Conservation (phyloP, 2,113 vertebrate genomes). For the Grus americana region DNA sequence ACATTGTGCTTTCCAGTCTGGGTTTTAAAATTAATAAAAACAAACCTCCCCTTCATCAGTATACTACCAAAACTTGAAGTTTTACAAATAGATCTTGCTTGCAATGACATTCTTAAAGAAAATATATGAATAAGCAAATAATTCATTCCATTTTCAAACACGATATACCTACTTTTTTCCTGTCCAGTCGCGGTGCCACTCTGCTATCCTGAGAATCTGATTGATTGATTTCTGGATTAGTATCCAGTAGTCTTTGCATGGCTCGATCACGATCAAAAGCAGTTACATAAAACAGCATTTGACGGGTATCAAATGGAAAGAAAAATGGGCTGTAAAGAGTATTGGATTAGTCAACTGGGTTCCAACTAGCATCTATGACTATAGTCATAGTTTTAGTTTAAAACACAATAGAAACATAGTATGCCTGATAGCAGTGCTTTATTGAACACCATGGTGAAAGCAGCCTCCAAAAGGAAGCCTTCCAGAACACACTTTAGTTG, state of each 20-base stretch:
- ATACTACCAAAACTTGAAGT: neutral
- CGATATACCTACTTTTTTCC: conserved; percentile 89
- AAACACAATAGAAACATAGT: neutral
- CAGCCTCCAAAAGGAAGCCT: neutral
- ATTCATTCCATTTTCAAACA: neutral
- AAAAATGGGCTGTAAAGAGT: conserved; percentile 90
- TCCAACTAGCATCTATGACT: neutral
- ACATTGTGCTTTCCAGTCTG: rapidly evolving
- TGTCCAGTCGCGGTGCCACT: conserved; percentile 95
- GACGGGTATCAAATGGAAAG: conserved; percentile 98
- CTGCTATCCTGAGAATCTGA: conserved; percentile 99
- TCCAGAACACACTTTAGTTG: neutral
- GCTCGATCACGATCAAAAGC: conserved; percentile 98
- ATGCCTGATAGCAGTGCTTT: neutral
- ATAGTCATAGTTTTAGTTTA: neutral
- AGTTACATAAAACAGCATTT: conserved; percentile 99
- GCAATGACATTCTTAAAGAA: neutral
- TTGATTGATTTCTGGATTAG: conserved; percentile 99
- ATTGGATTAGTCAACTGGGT: neutral
- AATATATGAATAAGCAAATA: neutral
- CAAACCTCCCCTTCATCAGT: neutral
- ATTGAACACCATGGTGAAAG: neutral
- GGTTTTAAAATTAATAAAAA: too few relatives aligned
- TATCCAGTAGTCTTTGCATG: conserved; percentile 97
- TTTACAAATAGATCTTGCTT: neutral